phyloP scores from a whole-genome alignment of 1,140 invertebrate species.

The Littorina saxatilis region DNA sequence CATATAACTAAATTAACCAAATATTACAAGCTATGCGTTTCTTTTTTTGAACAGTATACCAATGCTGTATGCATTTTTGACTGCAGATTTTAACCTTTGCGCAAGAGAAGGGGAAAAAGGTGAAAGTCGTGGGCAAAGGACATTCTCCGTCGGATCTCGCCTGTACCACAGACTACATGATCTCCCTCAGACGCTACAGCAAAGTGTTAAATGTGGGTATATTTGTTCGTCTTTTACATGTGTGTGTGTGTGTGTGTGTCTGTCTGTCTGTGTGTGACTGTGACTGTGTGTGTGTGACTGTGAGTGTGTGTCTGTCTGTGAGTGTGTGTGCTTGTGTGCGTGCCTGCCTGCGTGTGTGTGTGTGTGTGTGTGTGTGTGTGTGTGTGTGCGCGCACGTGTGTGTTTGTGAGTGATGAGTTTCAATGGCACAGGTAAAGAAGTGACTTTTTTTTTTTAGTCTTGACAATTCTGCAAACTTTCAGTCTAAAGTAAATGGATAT shows the following conservation, averaged over 20 bases:
- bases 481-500: too few species aligned
- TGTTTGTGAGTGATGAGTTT: too few species aligned
- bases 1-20: too few species aligned
- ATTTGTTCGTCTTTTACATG: too few species aligned
- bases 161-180: conserved; percentile 72
- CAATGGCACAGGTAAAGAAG: too few species aligned
- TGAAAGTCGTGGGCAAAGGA: conserved; percentile 71
- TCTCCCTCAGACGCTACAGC: conserved; percentile 68
- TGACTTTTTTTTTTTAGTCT: too few species aligned
- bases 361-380: neutral
- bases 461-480: too few species aligned
- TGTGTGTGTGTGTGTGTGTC: neutral
- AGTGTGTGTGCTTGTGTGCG: too few species aligned
- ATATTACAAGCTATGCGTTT: too few species aligned
- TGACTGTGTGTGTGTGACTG: too few species aligned
- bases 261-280: neutral
- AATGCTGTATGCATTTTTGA: neutral
- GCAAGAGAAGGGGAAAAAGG: conserved; percentile 64
- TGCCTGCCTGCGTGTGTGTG: neutral
- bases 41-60: neutral
- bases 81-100: conserved; percentile 69
- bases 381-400: neutral
- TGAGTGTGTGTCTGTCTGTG: too few species aligned
- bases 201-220: conserved; percentile 67
- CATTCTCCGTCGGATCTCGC: conserved; percentile 74